phyloP scores from a whole-genome alignment of 35 echinoderm and acorn worm genomes.

The Ophiothrix spiculata region DNA sequence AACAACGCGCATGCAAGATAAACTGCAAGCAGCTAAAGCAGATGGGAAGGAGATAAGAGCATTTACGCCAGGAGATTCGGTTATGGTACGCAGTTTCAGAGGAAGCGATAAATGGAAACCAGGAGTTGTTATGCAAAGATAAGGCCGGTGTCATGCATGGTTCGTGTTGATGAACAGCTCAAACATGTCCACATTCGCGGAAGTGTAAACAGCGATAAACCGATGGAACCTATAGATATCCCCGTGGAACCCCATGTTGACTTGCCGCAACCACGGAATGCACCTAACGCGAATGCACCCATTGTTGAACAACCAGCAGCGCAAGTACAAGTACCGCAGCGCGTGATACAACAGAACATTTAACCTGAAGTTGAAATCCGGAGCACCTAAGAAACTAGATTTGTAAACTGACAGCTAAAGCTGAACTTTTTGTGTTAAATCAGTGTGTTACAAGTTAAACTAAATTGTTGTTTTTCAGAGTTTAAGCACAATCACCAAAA shows the following conservation, averaged over 20 bases:
- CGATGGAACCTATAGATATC: background rate
- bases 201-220: background rate
- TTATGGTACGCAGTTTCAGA: slow-evolving; percentile 11
- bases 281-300: background rate
- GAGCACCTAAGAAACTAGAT: background rate
- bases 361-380: background rate
- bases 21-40: slow-evolving; percentile 34
- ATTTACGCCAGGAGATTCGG: background rate
- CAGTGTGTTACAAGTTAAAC: background rate
- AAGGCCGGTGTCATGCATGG: background rate
- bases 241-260: background rate
- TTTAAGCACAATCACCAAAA: too few relatives aligned
- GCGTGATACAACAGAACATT: background rate
- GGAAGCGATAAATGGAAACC: slow-evolving; percentile 1
- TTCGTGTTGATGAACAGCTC: background rate
- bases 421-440: background rate
- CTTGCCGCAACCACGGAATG: background rate
- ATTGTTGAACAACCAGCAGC: background rate
- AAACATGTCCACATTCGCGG: background rate
- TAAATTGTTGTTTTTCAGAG: background rate
- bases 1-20: slow-evolving; percentile 7
- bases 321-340: background rate
- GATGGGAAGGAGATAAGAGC: background rate
- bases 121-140: background rate
- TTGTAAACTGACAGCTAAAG: background rate